These are phyloP conservation scores for Drymonia ruficornis DNA, from an alignment of 2,888 invertebrate species.

Conservation along the genomic window DNA sequence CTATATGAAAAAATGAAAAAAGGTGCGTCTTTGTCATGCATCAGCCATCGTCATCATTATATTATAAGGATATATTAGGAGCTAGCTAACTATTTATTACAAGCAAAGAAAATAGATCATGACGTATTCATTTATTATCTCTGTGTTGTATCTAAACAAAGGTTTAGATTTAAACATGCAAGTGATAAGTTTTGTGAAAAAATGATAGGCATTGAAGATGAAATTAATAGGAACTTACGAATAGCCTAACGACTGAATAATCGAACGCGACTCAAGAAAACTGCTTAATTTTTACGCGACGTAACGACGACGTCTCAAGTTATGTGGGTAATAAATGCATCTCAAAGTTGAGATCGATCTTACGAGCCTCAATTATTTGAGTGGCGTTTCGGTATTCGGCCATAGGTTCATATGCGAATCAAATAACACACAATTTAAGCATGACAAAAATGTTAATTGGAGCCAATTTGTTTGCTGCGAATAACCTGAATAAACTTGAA, in stretches of 20 bases:
- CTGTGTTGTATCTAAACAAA: not conserved
- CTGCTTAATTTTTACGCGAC: no score
- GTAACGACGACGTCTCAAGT: no score
- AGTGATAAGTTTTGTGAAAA: not conserved
- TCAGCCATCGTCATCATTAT: no score
- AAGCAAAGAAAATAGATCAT: not conserved
- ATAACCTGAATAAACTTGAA: constrained; percentile 10
- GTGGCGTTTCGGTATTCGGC: not conserved
- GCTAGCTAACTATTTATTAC: no score
- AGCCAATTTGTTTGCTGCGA: constrained; percentile 15
- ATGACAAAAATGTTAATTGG: constrained; percentile 10
- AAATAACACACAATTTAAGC: constrained; percentile 19
- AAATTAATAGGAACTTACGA: not conserved
- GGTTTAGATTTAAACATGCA: not conserved
- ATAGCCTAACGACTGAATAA: not conserved
- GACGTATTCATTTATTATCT: not conserved
- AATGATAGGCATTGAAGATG: not conserved
- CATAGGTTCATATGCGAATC: constrained; percentile 11
- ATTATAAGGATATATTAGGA: no score
- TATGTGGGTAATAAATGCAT: no score
- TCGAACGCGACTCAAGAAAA: no score
- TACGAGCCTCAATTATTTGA: no score
- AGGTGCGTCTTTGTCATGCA: no score
- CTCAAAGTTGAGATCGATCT: no score
- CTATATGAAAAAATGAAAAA: no score